Conservation (phyloP, 2,113 vertebrate species). For the Heterochromis multidens region DNA sequence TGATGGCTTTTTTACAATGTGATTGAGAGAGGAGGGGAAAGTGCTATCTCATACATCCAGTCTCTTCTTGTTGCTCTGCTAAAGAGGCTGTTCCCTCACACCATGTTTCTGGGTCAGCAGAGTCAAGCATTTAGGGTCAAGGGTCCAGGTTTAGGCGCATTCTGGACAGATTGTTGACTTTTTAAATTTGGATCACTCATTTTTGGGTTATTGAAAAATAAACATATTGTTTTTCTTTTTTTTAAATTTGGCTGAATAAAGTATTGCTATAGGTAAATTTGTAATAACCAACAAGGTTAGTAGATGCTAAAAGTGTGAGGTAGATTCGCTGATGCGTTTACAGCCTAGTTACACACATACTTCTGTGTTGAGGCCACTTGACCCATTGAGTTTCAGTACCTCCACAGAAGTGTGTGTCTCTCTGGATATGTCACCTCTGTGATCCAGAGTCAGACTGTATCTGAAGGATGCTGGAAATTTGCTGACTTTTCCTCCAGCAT, state of each 20-base stretch:
- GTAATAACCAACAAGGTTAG: background rate
- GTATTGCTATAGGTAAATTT: background rate
- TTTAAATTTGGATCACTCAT: background rate
- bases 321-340: background rate
- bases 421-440: background rate
- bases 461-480: background rate
- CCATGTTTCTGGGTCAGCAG: background rate
- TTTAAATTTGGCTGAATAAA: background rate
- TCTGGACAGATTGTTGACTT: background rate
- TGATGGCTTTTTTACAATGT: slow-evolving; percentile 46
- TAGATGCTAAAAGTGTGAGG: background rate
- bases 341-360: background rate
- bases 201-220: background rate
- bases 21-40: slow-evolving; percentile 19
- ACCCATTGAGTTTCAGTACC: background rate
- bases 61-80: background rate
- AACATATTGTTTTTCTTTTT: background rate
- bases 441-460: background rate
- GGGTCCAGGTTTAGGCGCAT: background rate
- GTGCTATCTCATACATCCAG: slow-evolving; percentile 2
- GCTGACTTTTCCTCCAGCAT: background rate
- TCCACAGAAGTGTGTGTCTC: background rate
- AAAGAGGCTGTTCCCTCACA: background rate
- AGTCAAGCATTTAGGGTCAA: background rate
- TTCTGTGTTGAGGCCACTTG: background rate